Evolutionary conservation across 2,888 invertebrate genomes (phyloP).

Genomic region (Latrodectus hesperus): DNA sequence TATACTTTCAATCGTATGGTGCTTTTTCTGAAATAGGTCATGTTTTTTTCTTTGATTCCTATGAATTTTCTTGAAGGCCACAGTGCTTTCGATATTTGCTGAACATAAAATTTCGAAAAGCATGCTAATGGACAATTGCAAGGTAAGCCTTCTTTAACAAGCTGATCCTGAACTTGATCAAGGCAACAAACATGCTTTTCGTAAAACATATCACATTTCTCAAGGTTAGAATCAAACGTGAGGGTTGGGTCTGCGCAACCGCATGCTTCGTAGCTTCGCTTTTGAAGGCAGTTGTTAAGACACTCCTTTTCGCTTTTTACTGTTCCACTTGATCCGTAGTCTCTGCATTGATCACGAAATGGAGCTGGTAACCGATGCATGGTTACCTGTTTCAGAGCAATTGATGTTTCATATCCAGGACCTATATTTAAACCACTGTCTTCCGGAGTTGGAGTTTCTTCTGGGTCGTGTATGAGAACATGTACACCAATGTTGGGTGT

Average conservation of each 20-base stretch:
- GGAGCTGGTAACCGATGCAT: neutral
- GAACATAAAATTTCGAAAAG: neutral
- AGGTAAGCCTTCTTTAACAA: neutral
- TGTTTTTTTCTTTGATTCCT: neutral
- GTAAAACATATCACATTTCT: neutral
- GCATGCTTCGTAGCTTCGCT: neutral
- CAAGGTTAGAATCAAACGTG: neutral
- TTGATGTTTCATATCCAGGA: neutral
- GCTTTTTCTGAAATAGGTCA: neutral
- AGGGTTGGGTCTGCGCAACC: neutral
- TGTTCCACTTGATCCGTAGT: neutral
- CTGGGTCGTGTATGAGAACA: neutral
- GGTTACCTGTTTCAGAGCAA: neutral
- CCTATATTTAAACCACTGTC: neutral
- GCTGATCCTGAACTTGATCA: neutral
- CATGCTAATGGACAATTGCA: neutral
- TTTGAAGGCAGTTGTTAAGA: neutral
- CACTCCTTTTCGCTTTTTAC: neutral
- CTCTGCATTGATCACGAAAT: neutral
- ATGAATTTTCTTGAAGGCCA: neutral
- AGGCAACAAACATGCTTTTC: neutral
- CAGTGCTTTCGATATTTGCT: neutral
- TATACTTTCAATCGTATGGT: conserved; percentile 14
- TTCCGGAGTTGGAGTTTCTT: neutral
- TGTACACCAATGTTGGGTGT: neutral